Evolutionary conservation across 2,888 invertebrate species (phyloP).

Genomic region (Meta bourneti): DNA sequence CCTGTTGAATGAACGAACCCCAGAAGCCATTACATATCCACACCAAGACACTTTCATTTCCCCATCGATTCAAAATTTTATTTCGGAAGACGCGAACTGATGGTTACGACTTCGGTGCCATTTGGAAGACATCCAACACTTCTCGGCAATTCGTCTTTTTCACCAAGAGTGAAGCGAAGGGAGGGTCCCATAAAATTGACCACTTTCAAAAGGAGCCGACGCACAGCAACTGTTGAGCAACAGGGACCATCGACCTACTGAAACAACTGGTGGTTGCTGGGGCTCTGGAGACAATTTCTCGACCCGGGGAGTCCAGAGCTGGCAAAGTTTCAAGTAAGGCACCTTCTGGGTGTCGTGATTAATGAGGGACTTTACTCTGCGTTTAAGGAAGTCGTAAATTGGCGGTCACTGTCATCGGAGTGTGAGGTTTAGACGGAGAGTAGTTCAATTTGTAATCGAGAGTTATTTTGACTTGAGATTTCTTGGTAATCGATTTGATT

Average conservation of each 20-base stretch:
- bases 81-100: conserved; percentile 12
- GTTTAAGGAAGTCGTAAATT: conserved; percentile 43
- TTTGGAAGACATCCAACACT: conserved; percentile 30
- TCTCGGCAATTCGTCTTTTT: neutral
- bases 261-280: conserved; percentile 31
- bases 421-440: neutral
- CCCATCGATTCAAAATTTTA: neutral
- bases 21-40: too few species aligned
- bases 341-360: conserved; percentile 41
- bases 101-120: neutral
- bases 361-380: neutral
- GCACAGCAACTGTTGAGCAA: conserved; percentile 3
- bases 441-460: too few species aligned
- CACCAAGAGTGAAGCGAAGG: neutral
- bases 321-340: conserved; percentile 17
- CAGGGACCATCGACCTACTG: conserved; percentile 5
- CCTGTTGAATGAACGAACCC: too few species aligned
- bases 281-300: conserved; percentile 8
- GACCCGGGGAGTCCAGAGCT: neutral
- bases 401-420: conserved; percentile 10
- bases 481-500: too few species aligned
- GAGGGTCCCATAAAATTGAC: conserved; percentile 13
- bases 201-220: conserved; percentile 6
- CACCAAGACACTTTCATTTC: neutral
- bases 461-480: too few species aligned